These are phyloP conservation scores for Brienomyrus brachyistius DNA, from an alignment of 2,113 vertebrate genomes.

Conservation along the genomic window DNA sequence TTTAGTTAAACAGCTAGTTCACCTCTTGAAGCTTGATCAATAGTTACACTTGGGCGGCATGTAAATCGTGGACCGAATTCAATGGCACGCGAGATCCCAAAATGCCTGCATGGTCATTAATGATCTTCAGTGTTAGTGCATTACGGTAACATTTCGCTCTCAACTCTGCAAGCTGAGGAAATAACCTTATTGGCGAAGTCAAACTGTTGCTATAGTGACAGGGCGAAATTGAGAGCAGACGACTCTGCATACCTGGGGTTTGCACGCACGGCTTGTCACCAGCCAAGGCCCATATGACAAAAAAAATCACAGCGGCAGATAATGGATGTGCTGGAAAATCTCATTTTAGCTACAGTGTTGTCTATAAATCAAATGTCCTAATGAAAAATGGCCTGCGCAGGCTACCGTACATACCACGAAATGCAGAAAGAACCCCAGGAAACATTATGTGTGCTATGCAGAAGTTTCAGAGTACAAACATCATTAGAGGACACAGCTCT, in stretches of 20 bases:
- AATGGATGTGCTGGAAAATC: not conserved
- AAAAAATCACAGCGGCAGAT: not conserved
- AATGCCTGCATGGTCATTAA: not conserved
- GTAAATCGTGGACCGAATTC: not conserved
- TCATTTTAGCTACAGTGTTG: not conserved
- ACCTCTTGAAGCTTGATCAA: not conserved
- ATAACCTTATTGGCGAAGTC: constrained; percentile 1
- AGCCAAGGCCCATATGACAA: not conserved
- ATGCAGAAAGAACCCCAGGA: not conserved
- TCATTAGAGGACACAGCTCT: not conserved
- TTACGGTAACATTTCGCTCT: not conserved
- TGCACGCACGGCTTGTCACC: not conserved
- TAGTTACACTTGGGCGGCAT: not conserved
- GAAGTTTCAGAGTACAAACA: not conserved
- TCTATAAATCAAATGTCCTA: not conserved
- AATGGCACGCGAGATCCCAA: not conserved
- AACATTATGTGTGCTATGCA: not conserved
- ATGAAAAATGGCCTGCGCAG: not conserved
- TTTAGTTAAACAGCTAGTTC: not conserved
- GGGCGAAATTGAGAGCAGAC: constrained; percentile 5
- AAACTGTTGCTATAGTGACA: constrained; percentile 22
- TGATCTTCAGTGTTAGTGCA: too few species aligned
- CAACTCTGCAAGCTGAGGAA: not conserved
- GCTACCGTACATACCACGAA: not conserved
- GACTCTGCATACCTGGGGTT: not conserved